A percentile compares a stretch with the other conserved stretches of the same genome.
Conservation (phyloP, 2,888 invertebrate genomes). For the Diaperis boleti region DNA sequence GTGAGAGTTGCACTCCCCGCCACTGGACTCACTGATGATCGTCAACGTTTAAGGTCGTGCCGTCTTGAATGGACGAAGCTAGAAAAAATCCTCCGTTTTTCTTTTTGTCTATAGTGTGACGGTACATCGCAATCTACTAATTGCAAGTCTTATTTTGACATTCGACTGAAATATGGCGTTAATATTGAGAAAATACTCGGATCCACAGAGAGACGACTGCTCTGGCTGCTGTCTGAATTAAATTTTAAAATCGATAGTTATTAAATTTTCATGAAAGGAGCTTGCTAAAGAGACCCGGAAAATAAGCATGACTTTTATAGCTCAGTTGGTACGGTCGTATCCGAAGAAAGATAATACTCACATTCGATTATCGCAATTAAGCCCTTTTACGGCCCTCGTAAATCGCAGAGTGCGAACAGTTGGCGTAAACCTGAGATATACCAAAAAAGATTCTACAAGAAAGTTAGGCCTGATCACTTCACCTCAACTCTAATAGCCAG, state of each 20-base stretch:
- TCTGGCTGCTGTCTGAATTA: slow-evolving; percentile 22
- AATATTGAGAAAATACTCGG: slow-evolving; percentile 25
- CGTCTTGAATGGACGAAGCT: not conserved
- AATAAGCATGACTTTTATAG: slow-evolving; percentile 39
- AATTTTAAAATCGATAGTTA: slow-evolving; percentile 42
- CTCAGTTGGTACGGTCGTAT: slow-evolving; percentile 21
- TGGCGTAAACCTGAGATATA: too few species aligned
- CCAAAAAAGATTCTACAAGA: slow-evolving; percentile 4
- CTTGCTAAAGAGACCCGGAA: slow-evolving; percentile 39
- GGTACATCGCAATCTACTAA: not conserved
- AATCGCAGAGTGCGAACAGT: slow-evolving; percentile 6
- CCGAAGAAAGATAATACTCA: slow-evolving; percentile 17
- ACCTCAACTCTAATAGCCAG: slow-evolving; percentile 14
- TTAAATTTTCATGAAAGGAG: slow-evolving; percentile 42
- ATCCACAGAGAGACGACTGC: slow-evolving; percentile 15
- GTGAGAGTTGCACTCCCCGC: slow-evolving; percentile 54
- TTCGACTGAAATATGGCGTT: slow-evolving; percentile 24
- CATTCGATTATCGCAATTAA: slow-evolving; percentile 27
- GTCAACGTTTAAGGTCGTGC: slow-evolving; percentile 10
- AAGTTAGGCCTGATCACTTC: slow-evolving; percentile 20
- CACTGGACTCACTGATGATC: slow-evolving; percentile 17
- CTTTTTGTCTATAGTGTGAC: slow-evolving; percentile 17
- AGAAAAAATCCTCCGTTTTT: not conserved
- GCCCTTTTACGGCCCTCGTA: slow-evolving; percentile 1
- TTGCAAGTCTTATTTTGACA: slow-evolving; percentile 10